Conservation (phyloP, 2,797 vertebrate genomes). For the Ceryle rudis region DNA sequence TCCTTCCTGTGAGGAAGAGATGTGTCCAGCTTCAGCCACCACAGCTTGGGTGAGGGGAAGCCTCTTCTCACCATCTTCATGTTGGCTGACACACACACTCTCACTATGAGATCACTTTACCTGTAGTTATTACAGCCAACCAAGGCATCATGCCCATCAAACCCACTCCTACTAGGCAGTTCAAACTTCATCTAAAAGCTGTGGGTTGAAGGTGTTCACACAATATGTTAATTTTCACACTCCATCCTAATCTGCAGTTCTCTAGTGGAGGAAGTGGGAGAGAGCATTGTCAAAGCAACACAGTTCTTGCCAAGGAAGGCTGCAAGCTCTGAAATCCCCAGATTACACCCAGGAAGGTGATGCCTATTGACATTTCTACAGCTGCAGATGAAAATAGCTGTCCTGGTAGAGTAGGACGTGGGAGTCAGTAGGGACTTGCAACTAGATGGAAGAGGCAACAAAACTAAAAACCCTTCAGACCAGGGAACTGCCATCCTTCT, state of each 20-base stretch:
- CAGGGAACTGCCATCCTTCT: neutral
- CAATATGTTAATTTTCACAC: neutral
- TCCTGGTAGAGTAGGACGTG: rapidly evolving
- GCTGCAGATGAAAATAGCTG: neutral
- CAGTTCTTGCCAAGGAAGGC: rapidly evolving
- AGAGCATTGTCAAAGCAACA: neutral
- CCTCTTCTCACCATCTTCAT: neutral
- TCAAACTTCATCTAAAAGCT: neutral
- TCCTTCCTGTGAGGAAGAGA: neutral
- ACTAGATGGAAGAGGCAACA: neutral
- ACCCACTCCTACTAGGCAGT: neutral
- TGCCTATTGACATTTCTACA: neutral
- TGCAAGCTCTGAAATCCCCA: neutral
- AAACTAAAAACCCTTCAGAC: neutral
- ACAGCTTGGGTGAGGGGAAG: neutral
- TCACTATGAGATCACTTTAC: neutral
- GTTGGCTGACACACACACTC: rapidly evolving
- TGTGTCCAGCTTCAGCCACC: neutral
- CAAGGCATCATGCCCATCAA: neutral
- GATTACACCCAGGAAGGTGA: neutral
- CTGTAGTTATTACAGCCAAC: neutral
- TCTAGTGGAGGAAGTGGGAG: neutral
- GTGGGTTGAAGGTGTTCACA: neutral
- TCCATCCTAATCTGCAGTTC: neutral
- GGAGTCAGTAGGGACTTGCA: neutral